Base-by-base conservation (phyloP, 2,888 invertebrate genomes). In the Junonia oenone region DNA sequence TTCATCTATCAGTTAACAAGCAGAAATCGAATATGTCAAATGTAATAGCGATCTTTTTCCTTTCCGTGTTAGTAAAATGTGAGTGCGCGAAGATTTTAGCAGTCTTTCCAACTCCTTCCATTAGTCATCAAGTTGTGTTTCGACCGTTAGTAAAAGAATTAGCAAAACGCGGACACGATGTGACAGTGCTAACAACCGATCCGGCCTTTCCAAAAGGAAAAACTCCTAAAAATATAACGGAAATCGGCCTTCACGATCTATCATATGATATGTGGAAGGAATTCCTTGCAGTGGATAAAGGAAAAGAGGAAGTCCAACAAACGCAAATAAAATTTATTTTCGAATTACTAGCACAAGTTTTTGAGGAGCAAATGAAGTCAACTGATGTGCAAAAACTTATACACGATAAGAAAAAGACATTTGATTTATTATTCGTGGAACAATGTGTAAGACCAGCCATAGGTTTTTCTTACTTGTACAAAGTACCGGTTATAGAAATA, bases 201-300 rank as follows among this genome's bases (percentile, higher is more conserved):
- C 73, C 76, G 0, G 63, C 58, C 0, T 72, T 60, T 26, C 54
- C 64, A 4, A 67, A 68, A 51, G 67, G 66, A 4, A n/a, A 64
- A 22, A 17, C 63, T 0, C 72, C 73, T 3, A 33, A 26, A n/a
- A 77, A 78, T 48, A 33, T 75, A 2, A 76, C 67, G n/a, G 76
- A 78, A 66, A 72, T 79, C 2, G 73, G 77, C 14, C 56, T 76
- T 0, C 75, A 76, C 27, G 71, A 76, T 51, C 33, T 70, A 1
- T 73, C 76, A 0, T 73, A 77, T 40, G 19, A n/a, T 22, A 14
- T 52, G 11, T 55, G 51, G 52, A 50, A 22, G 15, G 19, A 19
- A n/a, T 43, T 40, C 35, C 14, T 45, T 0, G 6, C 17, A 14
- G 11, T 19, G 6, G 33, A 47, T 11, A 40, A 51, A 13, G 55